These are phyloP conservation scores for Suillia variegata DNA, from an alignment of 2,888 invertebrate species.

Conservation along the genomic window DNA sequence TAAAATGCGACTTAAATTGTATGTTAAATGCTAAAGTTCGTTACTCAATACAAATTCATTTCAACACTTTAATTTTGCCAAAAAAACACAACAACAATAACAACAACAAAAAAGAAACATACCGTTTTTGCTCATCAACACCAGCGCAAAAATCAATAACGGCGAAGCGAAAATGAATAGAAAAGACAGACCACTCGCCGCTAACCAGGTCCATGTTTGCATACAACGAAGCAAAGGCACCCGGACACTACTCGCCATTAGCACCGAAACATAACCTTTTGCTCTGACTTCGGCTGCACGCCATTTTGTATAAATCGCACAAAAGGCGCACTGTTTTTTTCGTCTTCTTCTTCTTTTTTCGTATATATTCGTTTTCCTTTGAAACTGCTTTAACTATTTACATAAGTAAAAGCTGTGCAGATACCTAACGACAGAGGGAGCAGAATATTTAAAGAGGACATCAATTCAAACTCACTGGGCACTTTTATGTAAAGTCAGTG, in stretches of 20 bases:
- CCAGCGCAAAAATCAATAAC: background rate
- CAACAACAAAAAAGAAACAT: too few species aligned
- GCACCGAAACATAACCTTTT: background rate
- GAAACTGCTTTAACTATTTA: too few species aligned
- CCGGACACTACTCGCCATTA: background rate
- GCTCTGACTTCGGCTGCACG: background rate
- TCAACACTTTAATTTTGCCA: background rate
- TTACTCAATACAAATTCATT: background rate
- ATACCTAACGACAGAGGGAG: background rate
- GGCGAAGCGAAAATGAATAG: background rate
- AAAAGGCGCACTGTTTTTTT: background rate
- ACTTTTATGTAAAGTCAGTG: too few species aligned
- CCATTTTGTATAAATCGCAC: constrained; percentile 1
- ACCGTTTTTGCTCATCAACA: constrained; percentile 2
- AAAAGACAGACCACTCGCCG: background rate
- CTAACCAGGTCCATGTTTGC: background rate
- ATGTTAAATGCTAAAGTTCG: too few species aligned
- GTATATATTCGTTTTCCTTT: too few species aligned
- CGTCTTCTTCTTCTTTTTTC: too few species aligned
- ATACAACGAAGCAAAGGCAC: background rate
- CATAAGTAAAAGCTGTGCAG: too few species aligned
- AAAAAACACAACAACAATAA: too few species aligned
- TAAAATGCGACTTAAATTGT: too few species aligned
- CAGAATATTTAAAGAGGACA: background rate
- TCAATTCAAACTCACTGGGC: too few species aligned